phyloP scores from a whole-genome alignment of 2,113 vertebrate species.

The Oreochromis tanganicae region DNA sequence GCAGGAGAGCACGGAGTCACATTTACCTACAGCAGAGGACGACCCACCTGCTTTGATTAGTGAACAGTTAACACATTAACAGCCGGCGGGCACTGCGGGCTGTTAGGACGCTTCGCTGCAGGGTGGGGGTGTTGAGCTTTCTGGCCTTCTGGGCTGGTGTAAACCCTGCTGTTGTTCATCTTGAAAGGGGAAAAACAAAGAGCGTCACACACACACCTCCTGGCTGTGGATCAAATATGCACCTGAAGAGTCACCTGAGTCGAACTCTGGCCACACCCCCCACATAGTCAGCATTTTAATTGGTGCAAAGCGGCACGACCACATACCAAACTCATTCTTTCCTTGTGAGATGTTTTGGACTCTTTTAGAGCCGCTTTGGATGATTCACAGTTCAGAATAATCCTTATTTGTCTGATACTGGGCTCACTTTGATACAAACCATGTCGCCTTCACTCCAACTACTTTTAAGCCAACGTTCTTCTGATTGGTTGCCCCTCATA shows the following conservation, averaged over 20 bases:
- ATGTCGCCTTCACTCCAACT: too few relatives aligned
- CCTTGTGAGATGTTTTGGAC: background rate
- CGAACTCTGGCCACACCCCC: background rate
- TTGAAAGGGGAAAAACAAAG: background rate
- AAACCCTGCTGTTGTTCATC: background rate
- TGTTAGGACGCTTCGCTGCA: background rate
- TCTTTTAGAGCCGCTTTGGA: background rate
- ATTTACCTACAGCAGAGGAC: background rate
- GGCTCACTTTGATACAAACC: background rate
- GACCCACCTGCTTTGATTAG: background rate
- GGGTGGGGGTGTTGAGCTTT: background rate
- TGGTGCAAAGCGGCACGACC: background rate
- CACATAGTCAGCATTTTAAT: background rate
- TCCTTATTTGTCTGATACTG: background rate
- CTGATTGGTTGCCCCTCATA: background rate
- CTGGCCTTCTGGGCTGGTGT: background rate
- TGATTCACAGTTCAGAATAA: background rate
- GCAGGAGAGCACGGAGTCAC: rapidly evolving
- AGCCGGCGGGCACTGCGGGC: rapidly evolving
- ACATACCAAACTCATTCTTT: background rate
- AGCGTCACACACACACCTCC: background rate
- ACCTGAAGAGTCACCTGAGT: background rate
- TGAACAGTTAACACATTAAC: background rate
- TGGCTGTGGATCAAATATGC: background rate
- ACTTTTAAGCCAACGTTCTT: background rate